Base-by-base conservation (phyloP, 2,888 invertebrate genomes). In the Erannis defoliaria region DNA sequence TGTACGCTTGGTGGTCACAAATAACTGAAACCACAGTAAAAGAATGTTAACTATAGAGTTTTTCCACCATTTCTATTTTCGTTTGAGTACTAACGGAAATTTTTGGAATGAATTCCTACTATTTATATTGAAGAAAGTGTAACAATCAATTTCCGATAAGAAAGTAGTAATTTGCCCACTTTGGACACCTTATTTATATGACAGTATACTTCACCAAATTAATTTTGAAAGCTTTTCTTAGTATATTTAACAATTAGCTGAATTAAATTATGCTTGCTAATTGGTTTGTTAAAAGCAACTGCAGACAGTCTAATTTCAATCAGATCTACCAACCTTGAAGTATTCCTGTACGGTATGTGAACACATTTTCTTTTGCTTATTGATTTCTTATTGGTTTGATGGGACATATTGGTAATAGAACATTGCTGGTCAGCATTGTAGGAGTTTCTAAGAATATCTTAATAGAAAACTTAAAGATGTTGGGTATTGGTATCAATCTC, bases 261-360 rank as follows among this genome's bases (percentile, higher is more conserved):
- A 53, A 40, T 54, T 33, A 50, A 50, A 46, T 51, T 51, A 51
- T 51, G 45, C 21, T 37, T 55, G 42, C 21, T 55, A 61, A 59
- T 64, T 59, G 53, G 45, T 55, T 45, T 53, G 45, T 38, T 54
- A 50, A 59, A 56, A 64, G 46, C 55, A 40, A 38, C 37, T 38
- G 50, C 33, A 53, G 42, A 55, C 23, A 23, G 29, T 21, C 29
- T 35, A 54, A 46, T 59, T 35, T 45, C n/a, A 26, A 14, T 23
- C 12, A 21, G 9, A 26, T 18, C 29, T 40, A 40, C 18, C 19
- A 26, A 16, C 33, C 43, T 53, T 53, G 43, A 45, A 26, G 14
- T 43, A 35, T 55, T 55, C 45, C 16, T 45, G 43, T 37, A 4
- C 14, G 43, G 42, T 50, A 50, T 40, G 12, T 51, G 19, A 40